Evolutionary conservation across 2,888 invertebrate genomes (phyloP).

Genomic region (Corythucha ciliata): DNA sequence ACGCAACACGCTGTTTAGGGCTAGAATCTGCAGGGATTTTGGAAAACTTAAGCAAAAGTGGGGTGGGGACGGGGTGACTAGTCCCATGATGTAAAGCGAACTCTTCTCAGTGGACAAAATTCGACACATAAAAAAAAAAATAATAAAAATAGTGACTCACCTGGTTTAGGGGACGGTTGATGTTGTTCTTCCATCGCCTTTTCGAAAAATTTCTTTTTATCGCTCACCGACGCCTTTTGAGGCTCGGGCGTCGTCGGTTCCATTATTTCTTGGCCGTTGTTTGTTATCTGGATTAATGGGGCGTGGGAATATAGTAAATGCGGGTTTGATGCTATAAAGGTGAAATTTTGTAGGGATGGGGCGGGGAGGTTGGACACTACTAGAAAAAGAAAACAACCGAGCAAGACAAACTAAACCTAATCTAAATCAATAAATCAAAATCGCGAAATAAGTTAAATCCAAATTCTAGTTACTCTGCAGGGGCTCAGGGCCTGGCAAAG

Average conservation of each 20-base stretch:
- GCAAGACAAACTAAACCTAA: not conserved
- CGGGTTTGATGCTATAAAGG: constrained; percentile 8
- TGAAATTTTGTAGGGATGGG: not conserved
- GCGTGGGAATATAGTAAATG: constrained; percentile 13
- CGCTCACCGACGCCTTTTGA: constrained; percentile 79
- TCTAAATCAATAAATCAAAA: not conserved
- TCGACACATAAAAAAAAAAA: too few relatives aligned
- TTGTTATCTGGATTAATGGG: constrained; percentile 18
- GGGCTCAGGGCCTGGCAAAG: constrained; percentile 35
- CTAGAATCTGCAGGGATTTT: too few relatives aligned
- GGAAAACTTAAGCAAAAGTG: too few relatives aligned
- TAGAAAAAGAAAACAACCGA: not conserved
- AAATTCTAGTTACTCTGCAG: not conserved
- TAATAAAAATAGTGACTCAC: constrained; percentile 46
- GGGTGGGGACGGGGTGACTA: too few relatives aligned
- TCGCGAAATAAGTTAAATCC: too few relatives aligned
- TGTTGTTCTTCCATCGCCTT: constrained; percentile 89
- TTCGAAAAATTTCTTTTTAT: constrained; percentile 92
- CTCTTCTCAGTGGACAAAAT: too few relatives aligned
- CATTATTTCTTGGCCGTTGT: constrained; percentile 23
- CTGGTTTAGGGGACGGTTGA: constrained; percentile 74
- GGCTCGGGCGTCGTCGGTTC: constrained; percentile 9
- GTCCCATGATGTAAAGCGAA: too few relatives aligned
- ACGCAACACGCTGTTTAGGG: too few relatives aligned
- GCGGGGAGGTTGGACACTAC: not conserved